Conservation (phyloP, 2,113 vertebrate species). For the Ardeotis arabs region DNA sequence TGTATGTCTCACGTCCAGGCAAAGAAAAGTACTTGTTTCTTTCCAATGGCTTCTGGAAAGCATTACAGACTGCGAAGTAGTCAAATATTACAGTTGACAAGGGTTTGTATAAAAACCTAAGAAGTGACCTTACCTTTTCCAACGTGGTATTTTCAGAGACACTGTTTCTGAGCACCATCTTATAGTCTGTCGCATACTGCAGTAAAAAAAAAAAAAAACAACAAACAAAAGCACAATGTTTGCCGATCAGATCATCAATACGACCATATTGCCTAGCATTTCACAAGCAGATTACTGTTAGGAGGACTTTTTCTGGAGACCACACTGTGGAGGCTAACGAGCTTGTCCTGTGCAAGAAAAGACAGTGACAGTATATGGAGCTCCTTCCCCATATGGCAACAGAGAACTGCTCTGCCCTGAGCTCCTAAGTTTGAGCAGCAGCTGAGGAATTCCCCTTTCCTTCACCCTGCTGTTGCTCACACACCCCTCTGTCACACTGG, state of each 20-base stretch:
- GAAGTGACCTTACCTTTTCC: slow-evolving; percentile 83
- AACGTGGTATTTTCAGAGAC: slow-evolving; percentile 81
- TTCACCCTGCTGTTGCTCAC: not conserved
- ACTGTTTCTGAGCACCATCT: slow-evolving; percentile 75
- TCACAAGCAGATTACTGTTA: not conserved
- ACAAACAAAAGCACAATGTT: not conserved
- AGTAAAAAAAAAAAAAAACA: not conserved
- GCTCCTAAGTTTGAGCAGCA: not conserved
- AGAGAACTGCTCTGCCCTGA: not conserved
- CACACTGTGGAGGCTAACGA: not conserved
- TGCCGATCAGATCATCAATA: not conserved
- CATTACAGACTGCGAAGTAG: not conserved
- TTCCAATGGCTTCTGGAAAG: not conserved
- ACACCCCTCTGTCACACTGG: not conserved
- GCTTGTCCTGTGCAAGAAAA: not conserved
- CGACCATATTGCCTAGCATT: not conserved
- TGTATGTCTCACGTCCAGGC: not conserved
- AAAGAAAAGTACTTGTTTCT: not conserved
- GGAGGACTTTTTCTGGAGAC: not conserved
- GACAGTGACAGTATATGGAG: not conserved
- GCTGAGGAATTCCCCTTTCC: not conserved
- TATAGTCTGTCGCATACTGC: slow-evolving; percentile 91
- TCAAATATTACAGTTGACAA: not conserved
- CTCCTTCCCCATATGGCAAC: not conserved
- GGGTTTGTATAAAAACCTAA: not conserved